These are phyloP conservation scores for Amphiprion percula DNA, from an alignment of 2,113 vertebrate species.

Conservation along the genomic window DNA sequence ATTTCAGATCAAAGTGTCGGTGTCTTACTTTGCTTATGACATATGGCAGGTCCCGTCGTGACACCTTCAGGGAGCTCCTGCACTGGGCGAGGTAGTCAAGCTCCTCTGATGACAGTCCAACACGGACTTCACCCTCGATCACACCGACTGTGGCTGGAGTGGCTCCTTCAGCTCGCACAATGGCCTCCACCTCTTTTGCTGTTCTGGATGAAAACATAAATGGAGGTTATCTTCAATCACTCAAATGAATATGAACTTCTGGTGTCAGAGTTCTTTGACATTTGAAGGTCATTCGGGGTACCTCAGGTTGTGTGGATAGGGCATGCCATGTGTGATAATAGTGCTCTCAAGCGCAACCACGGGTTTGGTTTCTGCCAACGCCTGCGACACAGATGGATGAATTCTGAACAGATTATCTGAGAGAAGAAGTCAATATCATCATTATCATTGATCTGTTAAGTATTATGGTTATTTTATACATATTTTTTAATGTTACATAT, in stretches of 20 bases:
- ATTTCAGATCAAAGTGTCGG: not conserved
- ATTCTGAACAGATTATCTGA: conserved; percentile 85
- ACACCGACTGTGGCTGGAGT: conserved; percentile 90
- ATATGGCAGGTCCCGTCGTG: conserved; percentile 90
- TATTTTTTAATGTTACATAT: not conserved
- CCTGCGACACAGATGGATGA: conserved; percentile 86
- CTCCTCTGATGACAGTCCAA: conserved; percentile 87
- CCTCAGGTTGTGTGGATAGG: conserved; percentile 92
- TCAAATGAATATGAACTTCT: conserved; percentile 1
- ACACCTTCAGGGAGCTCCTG: conserved; percentile 87
- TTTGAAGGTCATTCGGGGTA: conserved; percentile 45
- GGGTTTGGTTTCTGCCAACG: conserved; percentile 85
- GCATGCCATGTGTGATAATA: conserved; percentile 94
- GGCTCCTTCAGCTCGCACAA: conserved; percentile 86
- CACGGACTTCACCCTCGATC: conserved; percentile 85
- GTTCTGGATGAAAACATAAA: conserved; percentile 78
- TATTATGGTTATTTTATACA: not conserved
- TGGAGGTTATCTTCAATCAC: not conserved
- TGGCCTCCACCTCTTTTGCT: conserved; percentile 89
- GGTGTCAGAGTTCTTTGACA: not conserved
- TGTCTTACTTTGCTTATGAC: conserved; percentile 87
- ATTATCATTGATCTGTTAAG: not conserved
- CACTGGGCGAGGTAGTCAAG: conserved; percentile 85
- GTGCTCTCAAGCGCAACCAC: conserved; percentile 93
- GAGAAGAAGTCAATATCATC: conserved; percentile 26